Evolutionary conservation across 2,113 vertebrate genomes (phyloP).

Genomic region (Pantherophis guttatus): DNA sequence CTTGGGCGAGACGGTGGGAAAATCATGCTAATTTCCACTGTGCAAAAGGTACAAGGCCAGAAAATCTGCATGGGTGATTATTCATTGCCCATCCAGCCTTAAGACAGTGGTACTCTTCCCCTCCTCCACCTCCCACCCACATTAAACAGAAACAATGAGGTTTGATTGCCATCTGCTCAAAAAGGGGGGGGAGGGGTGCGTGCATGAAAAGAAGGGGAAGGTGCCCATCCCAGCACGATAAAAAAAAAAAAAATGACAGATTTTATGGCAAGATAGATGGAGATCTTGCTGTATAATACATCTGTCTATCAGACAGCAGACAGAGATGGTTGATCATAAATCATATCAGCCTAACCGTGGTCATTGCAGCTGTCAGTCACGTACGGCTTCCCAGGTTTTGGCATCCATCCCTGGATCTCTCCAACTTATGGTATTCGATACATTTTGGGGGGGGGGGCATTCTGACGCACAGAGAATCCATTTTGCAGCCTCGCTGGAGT

Average conservation of each 20-base stretch:
- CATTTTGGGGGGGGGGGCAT: background rate
- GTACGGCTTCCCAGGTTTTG: background rate
- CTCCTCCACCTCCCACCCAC: background rate
- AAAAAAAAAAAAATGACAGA: background rate
- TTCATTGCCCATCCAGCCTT: background rate
- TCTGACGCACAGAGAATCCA: background rate
- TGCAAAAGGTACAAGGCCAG: background rate
- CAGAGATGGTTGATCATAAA: background rate
- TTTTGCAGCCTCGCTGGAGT: background rate
- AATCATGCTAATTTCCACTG: constrained; percentile 53
- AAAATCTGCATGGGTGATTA: background rate
- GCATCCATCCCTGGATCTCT: background rate
- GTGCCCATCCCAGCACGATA: background rate
- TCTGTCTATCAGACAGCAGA: background rate
- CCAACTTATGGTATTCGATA: background rate
- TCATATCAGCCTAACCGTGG: background rate
- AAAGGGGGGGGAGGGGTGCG: background rate
- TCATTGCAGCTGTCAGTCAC: background rate
- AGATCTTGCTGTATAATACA: background rate
- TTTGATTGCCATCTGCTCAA: background rate
- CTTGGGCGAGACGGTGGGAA: background rate
- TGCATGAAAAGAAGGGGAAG: background rate
- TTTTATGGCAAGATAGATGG: constrained; percentile 5
- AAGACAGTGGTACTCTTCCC: background rate
- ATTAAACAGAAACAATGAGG: background rate